These are phyloP conservation scores for Bergia puertoricense DNA, from an alignment of 92 coral and sea anemone species.

Conservation along the genomic window DNA sequence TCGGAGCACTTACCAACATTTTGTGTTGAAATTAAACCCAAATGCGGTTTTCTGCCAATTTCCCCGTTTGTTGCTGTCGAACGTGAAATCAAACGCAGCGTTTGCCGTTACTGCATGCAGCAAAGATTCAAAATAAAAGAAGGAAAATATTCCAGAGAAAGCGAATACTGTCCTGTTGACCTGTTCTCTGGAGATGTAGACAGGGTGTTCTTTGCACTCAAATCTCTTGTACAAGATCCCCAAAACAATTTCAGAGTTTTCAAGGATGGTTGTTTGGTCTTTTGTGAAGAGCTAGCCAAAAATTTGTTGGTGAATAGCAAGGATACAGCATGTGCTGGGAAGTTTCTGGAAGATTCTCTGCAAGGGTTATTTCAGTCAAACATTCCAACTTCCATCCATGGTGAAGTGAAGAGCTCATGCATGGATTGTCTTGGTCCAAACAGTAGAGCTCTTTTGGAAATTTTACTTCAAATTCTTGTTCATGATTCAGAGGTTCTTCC, in stretches of 20 bases:
- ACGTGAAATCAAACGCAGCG: slow-evolving; percentile 51
- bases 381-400: background rate
- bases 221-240: slow-evolving; percentile 78
- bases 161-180: slow-evolving; percentile 92
- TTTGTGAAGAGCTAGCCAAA: slow-evolving; percentile 70
- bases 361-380: slow-evolving; percentile 13
- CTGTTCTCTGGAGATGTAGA: slow-evolving; percentile 71
- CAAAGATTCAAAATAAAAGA: slow-evolving; percentile 85
- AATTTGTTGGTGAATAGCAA: slow-evolving; percentile 6
- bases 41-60: slow-evolving; percentile 86
- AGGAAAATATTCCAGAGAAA: slow-evolving; percentile 72
- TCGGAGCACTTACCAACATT: slow-evolving; percentile 52
- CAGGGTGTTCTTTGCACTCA: slow-evolving; percentile 75
- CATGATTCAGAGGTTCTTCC: slow-evolving; percentile 68
- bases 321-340: slow-evolving; percentile 47
- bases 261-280: slow-evolving; percentile 73
- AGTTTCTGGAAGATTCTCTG: slow-evolving; percentile 53
- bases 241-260: slow-evolving; percentile 92
- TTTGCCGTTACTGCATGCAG: slow-evolving; percentile 87
- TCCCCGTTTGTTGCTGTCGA: slow-evolving; percentile 57
- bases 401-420: background rate
- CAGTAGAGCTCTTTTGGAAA: slow-evolving; percentile 53
- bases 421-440: slow-evolving; percentile 42
- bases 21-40: slow-evolving; percentile 93
- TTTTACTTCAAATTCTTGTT: slow-evolving; percentile 73